Conservation (phyloP, 2,113 vertebrate genomes). For the Laterallus jamaicensis region DNA sequence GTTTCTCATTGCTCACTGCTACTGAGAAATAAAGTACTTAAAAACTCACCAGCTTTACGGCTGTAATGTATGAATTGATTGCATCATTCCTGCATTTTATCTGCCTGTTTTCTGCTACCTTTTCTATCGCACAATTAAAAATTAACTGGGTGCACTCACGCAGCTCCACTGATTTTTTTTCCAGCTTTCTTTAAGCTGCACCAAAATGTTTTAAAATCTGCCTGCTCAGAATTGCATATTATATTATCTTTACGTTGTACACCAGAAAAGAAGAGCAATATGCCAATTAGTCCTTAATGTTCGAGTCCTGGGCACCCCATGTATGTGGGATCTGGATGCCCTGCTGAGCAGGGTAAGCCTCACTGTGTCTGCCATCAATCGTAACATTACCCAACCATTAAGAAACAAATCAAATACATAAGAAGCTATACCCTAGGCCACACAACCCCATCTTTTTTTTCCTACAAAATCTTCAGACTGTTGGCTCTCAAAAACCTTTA, state of each 20-base stretch:
- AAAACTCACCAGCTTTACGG: neutral
- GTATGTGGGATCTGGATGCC: neutral
- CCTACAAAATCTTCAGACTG: neutral
- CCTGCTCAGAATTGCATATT: neutral
- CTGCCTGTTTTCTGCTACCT: neutral
- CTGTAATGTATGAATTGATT: neutral
- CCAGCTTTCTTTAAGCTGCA: neutral
- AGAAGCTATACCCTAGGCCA: neutral
- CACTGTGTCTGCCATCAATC: neutral
- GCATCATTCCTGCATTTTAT: neutral
- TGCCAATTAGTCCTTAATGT: neutral
- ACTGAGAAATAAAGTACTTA: slow-evolving; percentile 3
- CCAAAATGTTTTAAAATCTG: neutral
- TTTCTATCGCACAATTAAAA: slow-evolving; percentile 5
- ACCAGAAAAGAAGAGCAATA: neutral
- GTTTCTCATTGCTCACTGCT: neutral
- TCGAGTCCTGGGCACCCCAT: neutral
- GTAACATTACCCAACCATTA: neutral
- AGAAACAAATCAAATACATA: neutral
- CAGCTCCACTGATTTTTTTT: neutral
- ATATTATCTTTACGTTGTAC: neutral
- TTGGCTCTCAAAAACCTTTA: neutral
- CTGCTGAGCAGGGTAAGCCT: neutral
- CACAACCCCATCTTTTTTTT: neutral
- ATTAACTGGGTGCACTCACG: neutral